A percentile compares a stretch with the other conserved stretches of the same genome.
Evolutionary conservation across 1,140 invertebrate genomes (phyloP).

Genomic region (Apis laboriosa): DNA sequence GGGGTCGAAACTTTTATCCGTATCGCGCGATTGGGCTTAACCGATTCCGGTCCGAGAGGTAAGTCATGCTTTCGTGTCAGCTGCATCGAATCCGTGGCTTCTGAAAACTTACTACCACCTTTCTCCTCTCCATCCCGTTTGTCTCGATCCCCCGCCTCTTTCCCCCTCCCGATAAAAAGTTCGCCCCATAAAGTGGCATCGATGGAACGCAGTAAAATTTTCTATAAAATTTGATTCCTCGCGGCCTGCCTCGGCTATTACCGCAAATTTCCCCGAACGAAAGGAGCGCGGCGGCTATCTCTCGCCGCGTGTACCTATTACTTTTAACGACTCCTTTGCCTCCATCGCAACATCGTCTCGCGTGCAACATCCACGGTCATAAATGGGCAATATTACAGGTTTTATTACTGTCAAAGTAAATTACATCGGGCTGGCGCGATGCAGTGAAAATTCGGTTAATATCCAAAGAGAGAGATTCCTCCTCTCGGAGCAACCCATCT

Average conservation of each 20-base stretch:
- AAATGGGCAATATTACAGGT: slow-evolving; percentile 51
- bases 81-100: slow-evolving; percentile 43
- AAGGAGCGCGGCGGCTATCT: slow-evolving; percentile 31
- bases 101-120: slow-evolving; percentile 39
- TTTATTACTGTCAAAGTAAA: slow-evolving; percentile 56
- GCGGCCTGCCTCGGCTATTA: slow-evolving; percentile 43
- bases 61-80: slow-evolving; percentile 6
- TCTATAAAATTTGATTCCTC: slow-evolving; percentile 53
- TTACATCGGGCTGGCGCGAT: slow-evolving; percentile 22
- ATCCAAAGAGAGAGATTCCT: not conserved
- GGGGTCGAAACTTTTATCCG: slow-evolving; percentile 11
- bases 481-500: not conserved
- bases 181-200: slow-evolving; percentile 41
- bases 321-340: slow-evolving; percentile 50
- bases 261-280: slow-evolving; percentile 39
- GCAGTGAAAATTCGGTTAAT: slow-evolving; percentile 9
- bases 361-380: slow-evolving; percentile 34
- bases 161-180: slow-evolving; percentile 36
- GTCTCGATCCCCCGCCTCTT: no score
- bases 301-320: slow-evolving; percentile 46
- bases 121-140: not conserved
- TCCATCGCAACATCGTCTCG: slow-evolving; percentile 26
- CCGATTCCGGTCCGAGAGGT: not conserved
- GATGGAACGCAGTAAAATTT: slow-evolving; percentile 51
- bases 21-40: slow-evolving; percentile 35